Conservation (phyloP, 2,113 vertebrate genomes). For the Asarcornis scutulata region DNA sequence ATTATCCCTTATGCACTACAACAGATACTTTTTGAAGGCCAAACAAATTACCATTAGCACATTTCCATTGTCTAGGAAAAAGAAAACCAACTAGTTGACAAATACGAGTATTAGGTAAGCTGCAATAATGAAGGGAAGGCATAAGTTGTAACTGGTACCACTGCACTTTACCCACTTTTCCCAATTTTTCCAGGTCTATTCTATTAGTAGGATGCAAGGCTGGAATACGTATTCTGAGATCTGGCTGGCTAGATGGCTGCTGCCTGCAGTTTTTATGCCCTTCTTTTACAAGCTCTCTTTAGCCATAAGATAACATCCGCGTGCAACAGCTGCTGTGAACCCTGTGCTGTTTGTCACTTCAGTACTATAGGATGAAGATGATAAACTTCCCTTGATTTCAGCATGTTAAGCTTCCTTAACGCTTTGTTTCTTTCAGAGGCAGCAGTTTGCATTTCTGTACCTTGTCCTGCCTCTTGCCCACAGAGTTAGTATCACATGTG, state of each 20-base stretch:
- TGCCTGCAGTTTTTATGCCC: not conserved
- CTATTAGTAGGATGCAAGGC: not conserved
- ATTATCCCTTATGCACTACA: not conserved
- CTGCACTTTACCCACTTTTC: not conserved
- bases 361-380: slow-evolving; percentile 15
- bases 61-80: not conserved
- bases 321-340: slow-evolving; percentile 16
- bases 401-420: slow-evolving; percentile 38
- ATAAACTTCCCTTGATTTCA: slow-evolving; percentile 8
- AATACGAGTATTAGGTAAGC: not conserved
- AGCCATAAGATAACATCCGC: not conserved
- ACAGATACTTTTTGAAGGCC: not conserved
- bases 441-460: slow-evolving; percentile 46
- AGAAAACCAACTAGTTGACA: not conserved
- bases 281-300: not conserved
- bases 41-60: not conserved
- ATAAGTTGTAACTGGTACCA: not conserved
- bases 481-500: not conserved
- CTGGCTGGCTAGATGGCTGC: not conserved
- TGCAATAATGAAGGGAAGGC: not conserved
- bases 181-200: not conserved
- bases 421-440: slow-evolving; percentile 46
- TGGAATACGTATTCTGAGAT: not conserved
- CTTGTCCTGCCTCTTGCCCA: not conserved
- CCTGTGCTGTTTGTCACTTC: not conserved